These are phyloP conservation scores for Nyctibius bracteatus DNA, from an alignment of 2,113 vertebrate genomes.

Conservation along the genomic window DNA sequence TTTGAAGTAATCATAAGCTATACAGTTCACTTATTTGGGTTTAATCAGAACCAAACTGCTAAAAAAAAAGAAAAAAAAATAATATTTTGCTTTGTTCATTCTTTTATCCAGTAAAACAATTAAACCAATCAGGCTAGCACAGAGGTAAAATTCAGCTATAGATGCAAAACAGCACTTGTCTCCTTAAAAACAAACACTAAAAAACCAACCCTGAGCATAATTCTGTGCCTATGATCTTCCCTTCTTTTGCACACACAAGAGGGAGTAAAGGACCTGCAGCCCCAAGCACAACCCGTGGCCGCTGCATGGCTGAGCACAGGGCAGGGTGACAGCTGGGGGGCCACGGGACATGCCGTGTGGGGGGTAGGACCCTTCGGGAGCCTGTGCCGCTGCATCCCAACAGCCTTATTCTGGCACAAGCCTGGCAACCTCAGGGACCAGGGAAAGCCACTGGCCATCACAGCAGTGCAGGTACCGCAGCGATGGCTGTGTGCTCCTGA, in stretches of 20 bases:
- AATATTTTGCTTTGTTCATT: not conserved
- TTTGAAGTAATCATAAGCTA: not conserved
- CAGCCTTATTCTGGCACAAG: accelerated
- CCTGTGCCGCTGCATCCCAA: accelerated
- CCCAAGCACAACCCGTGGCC: not conserved
- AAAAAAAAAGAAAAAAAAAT: not conserved
- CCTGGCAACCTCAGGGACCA: not conserved
- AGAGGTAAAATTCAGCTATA: not conserved
- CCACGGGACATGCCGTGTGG: accelerated
- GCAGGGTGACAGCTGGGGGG: not conserved
- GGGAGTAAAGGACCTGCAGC: not conserved
- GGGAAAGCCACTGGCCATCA: not conserved
- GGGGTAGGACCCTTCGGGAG: not conserved
- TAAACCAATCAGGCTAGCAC: not conserved
- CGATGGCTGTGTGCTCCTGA: accelerated
- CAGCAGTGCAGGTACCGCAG: not conserved
- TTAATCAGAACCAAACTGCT: not conserved
- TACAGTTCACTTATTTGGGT: not conserved
- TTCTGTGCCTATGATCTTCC: not conserved
- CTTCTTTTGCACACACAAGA: not conserved
- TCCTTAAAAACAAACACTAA: not conserved
- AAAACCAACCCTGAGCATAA: not conserved
- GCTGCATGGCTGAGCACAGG: accelerated
- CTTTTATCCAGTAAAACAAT: not conserved
- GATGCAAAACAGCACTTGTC: not conserved